Base-by-base conservation (phyloP, 2,797 vertebrate genomes). In the Arnoldichthys spilopterus region DNA sequence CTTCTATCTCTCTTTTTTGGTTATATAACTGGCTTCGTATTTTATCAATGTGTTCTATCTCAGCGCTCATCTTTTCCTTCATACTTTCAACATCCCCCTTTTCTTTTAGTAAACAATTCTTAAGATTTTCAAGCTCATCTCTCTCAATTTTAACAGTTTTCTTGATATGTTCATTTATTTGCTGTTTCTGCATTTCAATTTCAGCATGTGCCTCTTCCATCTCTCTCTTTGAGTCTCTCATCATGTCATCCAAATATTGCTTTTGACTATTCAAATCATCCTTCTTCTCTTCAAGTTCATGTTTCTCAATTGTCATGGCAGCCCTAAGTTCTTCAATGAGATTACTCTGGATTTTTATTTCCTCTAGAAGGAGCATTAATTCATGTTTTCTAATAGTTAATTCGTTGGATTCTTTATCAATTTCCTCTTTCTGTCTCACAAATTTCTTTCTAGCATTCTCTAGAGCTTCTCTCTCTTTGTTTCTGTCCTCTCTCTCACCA, bases 1-100 rank as follows among this genome's bases (percentile, higher is more conserved):
- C 3, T 26, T 62, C 34, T 8, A 71, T 64, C 24, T 70, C 74
- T 64, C 37, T 2, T 47, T 26, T 77, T 80, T 77, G 62, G 9
- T 45, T 30, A 28, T 63, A 16, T 63, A 78, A 70, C 49, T 82
- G 64, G 24, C 28, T 53, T 59, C 49, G 69, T 54, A 70, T 74
- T 24, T 74, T 64, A n/a, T 70, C 64, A 22, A 74, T 54, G n/a
- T 78, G 71, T 40, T 74, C 71, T 34, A 64, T 62, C 26, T 82
- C 71, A 74, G n/a, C 64, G 20, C 32, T 70, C 2, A 82, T 22
- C 67, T 12, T 82, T 34, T 78, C 81, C 64, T 78, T 82, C 20
- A 22, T 74, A 61, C 37, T 75, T 82, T 82, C 80, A 82, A 66
- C 22, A 13, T 75, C 64, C 6, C 49, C 24, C 66, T 71, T 78